A percentile compares a stretch with the other conserved stretches of the same genome.
These are phyloP conservation scores for pig (Sus scrofa) DNA, from an alignment of 2,113 vertebrate species.

Conservation along the genomic window T2T-Sscrofa CM000816.6:65413501-65414000, in stretches of 20 bases:
- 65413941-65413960: not conserved
- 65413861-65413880: not conserved
- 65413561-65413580: no score
- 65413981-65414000: constrained; percentile 15
- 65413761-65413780: not conserved
- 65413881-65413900: not conserved
- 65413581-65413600: no score
- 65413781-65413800: not conserved
- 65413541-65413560: no score
- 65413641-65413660: no score
- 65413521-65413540: no score
- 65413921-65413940: not conserved
- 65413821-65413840: not conserved
- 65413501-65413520: no score
- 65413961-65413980: not conserved
- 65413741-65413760: not conserved
- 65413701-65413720: not conserved
- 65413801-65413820: not conserved
- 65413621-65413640: no score
- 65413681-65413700: no score
- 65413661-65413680: no score
- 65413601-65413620: no score
- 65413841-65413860: not conserved
- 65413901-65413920: constrained; percentile 2
- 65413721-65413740: not conserved